Percentiles rank a stretch among this genome's conserved stretches.
phyloP scores from a whole-genome alignment of 2,797 vertebrate genomes.

The Vireo griseus region DNA sequence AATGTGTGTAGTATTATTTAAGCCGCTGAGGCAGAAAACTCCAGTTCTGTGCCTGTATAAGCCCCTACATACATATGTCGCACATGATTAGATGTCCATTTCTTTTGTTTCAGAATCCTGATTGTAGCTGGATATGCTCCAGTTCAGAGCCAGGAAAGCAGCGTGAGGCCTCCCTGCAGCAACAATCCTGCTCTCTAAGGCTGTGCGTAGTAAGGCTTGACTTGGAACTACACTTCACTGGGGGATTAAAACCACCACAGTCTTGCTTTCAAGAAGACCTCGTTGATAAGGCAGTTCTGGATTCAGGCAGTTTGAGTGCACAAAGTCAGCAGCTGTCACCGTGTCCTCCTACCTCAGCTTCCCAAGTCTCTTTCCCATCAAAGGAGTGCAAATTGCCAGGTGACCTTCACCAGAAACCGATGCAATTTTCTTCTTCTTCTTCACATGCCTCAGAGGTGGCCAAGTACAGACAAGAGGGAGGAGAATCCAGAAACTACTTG shows the following conservation, averaged over 20 bases:
- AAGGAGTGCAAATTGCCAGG: not conserved
- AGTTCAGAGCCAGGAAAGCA: not conserved
- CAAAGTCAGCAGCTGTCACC: not conserved
- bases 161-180: not conserved
- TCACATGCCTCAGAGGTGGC: not conserved
- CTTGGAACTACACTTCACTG: not conserved
- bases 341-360: not conserved
- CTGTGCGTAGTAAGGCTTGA: conserved; percentile 30
- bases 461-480: not conserved
- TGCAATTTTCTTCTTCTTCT: not conserved
- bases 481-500: not conserved
- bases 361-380: not conserved
- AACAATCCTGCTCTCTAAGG: conserved; percentile 39
- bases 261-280: not conserved
- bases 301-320: conserved; percentile 16
- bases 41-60: not conserved
- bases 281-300: not conserved
- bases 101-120: not conserved
- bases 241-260: not conserved
- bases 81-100: not conserved
- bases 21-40: not conserved
- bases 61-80: not conserved
- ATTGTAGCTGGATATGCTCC: not conserved
- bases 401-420: not conserved
- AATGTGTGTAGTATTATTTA: not conserved